A percentile compares a stretch with the other conserved stretches of the same genome.
These are phyloP conservation scores for Megalonaias nervosa DNA, from an alignment of 1,140 invertebrate genomes.

Conservation along the genomic window DNA sequence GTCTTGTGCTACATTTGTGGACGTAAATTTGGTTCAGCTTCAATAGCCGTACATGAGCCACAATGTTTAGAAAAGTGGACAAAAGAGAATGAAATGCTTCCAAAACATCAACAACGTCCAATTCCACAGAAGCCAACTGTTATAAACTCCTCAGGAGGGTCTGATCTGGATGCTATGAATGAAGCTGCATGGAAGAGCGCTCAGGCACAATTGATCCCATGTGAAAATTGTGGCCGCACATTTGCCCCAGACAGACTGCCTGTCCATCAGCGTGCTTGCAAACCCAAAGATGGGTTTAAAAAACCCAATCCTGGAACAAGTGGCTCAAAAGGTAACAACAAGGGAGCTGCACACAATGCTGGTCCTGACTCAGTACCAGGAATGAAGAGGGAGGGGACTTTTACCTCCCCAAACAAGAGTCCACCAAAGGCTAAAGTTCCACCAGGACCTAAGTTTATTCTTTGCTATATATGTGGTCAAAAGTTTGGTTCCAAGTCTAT, in stretches of 20 bases:
- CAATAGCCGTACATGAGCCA: slow-evolving; percentile 82
- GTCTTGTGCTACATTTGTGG: slow-evolving; percentile 82
- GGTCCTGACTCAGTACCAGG: slow-evolving; percentile 12
- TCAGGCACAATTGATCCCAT: slow-evolving; percentile 77
- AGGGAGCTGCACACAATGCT: not conserved
- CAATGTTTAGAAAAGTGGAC: slow-evolving; percentile 84
- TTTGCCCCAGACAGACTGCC: slow-evolving; percentile 81
- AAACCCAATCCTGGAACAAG: not conserved
- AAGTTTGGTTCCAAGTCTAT: slow-evolving; percentile 75
- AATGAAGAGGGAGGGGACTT: slow-evolving; percentile 38
- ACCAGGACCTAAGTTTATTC: slow-evolving; percentile 58
- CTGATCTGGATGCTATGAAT: slow-evolving; percentile 65
- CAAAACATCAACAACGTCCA: slow-evolving; percentile 74
- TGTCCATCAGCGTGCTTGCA: slow-evolving; percentile 79
- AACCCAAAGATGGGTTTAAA: slow-evolving; percentile 40
- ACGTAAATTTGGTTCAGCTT: slow-evolving; percentile 80
- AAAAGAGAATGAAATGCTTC: slow-evolving; percentile 79
- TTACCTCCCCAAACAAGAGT: slow-evolving; percentile 33
- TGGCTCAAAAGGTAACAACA: not conserved
- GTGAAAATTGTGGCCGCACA: slow-evolving; percentile 80
- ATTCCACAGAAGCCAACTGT: slow-evolving; percentile 78
- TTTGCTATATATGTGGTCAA: slow-evolving; percentile 71
- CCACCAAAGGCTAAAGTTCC: slow-evolving; percentile 35
- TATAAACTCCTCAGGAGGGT: slow-evolving; percentile 42
- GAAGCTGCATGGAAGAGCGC: slow-evolving; percentile 68